These are phyloP conservation scores for Trachymyrmex cornetzi DNA, from an alignment of 1,140 invertebrate species.

Conservation along the genomic window DNA sequence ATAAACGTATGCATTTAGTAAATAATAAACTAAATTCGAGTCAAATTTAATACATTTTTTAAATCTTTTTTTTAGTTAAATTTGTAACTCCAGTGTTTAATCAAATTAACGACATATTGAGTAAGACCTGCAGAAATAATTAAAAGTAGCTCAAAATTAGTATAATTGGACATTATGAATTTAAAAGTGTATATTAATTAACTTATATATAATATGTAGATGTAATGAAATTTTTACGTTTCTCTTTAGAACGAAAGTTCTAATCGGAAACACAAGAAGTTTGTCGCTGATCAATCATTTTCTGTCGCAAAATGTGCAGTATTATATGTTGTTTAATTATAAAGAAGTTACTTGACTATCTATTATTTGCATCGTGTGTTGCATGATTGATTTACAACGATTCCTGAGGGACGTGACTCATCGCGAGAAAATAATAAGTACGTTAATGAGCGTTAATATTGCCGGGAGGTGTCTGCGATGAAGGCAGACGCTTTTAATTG, in stretches of 20 bases:
- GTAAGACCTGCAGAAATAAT: too few relatives aligned
- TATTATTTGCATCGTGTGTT: background rate
- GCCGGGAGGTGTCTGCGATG: background rate
- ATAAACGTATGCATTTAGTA: too few relatives aligned
- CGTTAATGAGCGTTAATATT: conserved; percentile 22
- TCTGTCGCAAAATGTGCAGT: background rate
- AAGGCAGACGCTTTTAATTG: conserved; percentile 29
- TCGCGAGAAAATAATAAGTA: background rate
- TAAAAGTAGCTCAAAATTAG: too few relatives aligned
- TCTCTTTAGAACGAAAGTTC: background rate
- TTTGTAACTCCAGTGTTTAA: too few relatives aligned
- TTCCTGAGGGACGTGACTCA: background rate
- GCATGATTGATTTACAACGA: conserved; percentile 2
- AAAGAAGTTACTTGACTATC: background rate
- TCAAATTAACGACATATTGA: too few relatives aligned
- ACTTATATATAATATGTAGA: background rate
- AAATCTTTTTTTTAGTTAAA: too few relatives aligned
- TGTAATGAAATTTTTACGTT: background rate
- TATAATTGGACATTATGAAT: too few relatives aligned
- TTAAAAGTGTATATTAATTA: background rate
- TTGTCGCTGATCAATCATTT: background rate
- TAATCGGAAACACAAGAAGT: background rate
- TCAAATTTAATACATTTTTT: too few relatives aligned
- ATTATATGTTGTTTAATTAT: background rate
- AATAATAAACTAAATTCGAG: too few relatives aligned